Evolutionary conservation across 2,113 vertebrate genomes (phyloP), one percentile per base, ranked within the genome.

Genomic region (Eretmochelys imbricata): DNA sequence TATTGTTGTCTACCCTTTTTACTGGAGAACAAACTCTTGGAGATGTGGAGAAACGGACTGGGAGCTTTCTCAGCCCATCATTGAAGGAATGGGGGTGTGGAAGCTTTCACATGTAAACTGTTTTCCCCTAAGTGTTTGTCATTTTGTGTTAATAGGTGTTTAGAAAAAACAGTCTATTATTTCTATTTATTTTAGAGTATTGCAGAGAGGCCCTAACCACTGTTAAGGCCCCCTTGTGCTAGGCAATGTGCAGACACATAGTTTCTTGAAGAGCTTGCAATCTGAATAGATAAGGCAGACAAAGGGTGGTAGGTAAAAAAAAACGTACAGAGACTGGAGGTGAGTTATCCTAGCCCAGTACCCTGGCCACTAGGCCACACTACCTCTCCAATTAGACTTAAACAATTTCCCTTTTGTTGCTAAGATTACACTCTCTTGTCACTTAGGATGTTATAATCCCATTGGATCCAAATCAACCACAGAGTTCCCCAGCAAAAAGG

Each of bases 381-480:
- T 29, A 29, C 27, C 57, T 59, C 11, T 59, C 57, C 57, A 59
- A 29, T 59, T 6, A 59, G 11, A 72, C 84, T 24, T 86, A 88
- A 75, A 55, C 49, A 92, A 42, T 79, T 80, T 10, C 82, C 13
- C 31, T 25, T 82, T 81, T 85, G 79, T 79, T 88, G 38, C 12
- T 92, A 49, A 27, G 14, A 5, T 94, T 96, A 95, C 55, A 53
- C 14, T 75, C 46, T 80, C 19, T 84, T 59, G 10, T 93, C 93
- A 89, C 19, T 9, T 72, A 81, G 95, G 89, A 84, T 95, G 50
- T 29, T 29, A 75, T 90, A 31, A 75, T 96, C 10, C 3, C 82
- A 88, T 59, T 0, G 1, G 75, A 90, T 25, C 6, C 49, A 78
- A 7, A 87, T 31, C n/a, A 78, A 59, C 25, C 62, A 65, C 14